A percentile compares a stretch with the other conserved stretches of the same genome.
Evolutionary conservation across 2,888 invertebrate genomes (phyloP).

Genomic region (Mythimna pallens): DNA sequence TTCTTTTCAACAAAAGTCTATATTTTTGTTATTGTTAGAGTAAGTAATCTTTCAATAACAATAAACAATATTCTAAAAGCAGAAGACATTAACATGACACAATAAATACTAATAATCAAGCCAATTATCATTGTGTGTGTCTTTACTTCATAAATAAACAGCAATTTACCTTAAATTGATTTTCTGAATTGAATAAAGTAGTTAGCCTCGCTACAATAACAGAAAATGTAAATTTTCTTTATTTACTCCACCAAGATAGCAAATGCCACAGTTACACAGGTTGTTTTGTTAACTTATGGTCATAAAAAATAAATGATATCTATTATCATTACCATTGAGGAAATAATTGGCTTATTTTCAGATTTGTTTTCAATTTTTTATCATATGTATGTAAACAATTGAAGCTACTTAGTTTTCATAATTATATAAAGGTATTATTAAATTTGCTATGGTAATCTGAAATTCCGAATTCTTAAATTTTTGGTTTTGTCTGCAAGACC

Average conservation of each 20-base stretch:
- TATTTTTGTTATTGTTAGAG: no score
- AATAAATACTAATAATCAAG: neutral
- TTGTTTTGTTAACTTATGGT: neutral
- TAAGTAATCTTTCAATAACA: neutral
- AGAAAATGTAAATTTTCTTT: neutral
- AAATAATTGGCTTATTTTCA: constrained; percentile 25
- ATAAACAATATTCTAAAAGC: constrained; percentile 1
- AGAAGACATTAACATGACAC: neutral
- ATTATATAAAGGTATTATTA: neutral
- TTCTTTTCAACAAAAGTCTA: no score
- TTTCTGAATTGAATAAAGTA: neutral
- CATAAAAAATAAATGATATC: neutral
- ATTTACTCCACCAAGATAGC: neutral
- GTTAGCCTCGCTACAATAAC: constrained; percentile 14
- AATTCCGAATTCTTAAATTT: constrained; percentile 11
- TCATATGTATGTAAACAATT: constrained; percentile 2
- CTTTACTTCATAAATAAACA: neutral
- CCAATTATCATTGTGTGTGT: neutral
- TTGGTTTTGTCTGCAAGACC: constrained; percentile 1
- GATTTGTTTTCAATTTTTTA: constrained; percentile 15
- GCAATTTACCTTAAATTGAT: neutral
- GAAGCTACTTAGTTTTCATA: neutral
- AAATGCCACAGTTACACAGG: neutral
- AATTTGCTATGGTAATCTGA: neutral
- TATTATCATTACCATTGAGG: constrained; percentile 11